Evolutionary conservation across 2,113 vertebrate species (phyloP), one percentile per base, ranked within the genome.

Genomic region (Oophaga pumilio): DNA sequence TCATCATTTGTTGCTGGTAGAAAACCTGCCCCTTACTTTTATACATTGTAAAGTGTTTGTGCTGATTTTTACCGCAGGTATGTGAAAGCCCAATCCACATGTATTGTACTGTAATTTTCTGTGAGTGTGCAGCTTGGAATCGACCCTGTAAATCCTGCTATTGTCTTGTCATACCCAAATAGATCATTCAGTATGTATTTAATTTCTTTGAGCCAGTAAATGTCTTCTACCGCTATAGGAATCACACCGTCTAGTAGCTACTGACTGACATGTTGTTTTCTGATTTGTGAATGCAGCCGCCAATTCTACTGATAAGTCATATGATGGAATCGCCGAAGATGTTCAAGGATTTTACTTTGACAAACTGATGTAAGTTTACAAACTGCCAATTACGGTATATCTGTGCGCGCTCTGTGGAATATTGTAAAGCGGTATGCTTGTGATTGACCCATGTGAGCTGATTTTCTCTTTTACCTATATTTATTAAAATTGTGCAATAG

Each of bases 291-390:
- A 56, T 88, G 89, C 87, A 98, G 97, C 95, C 90, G 88, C 91
- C 86, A 96, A 96, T 92, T 92, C 93, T 1, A 90, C 85, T 80
- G 56, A 89, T 62, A 89, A 91, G 59, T 91, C 92, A 57, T 94
- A 95, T 66, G 94, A 94, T 0, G 94, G 94, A 0, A 93, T 94
- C 0, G 90, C 88, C 76, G 94, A 93, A 89, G 98, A 99, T 89
- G 93, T 99, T 52, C 97, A 98, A 90, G 98, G 98, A 77, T 99
- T 99, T 93, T 89, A 97, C 82, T 99, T 99, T 93, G 93, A 93
- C 62, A 97, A 94, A 81, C 93, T 99, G 89, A 97, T 95, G 98
- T 99, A 92, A 95, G 97, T 93, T 81, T 89, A 64, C 22, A 43
- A 68, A 52, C 56, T 53, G 24, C 56, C 56, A 60, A 33, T 33